phyloP scores from a whole-genome alignment of 2,888 invertebrate species.

The Epirrhoe tristata region DNA sequence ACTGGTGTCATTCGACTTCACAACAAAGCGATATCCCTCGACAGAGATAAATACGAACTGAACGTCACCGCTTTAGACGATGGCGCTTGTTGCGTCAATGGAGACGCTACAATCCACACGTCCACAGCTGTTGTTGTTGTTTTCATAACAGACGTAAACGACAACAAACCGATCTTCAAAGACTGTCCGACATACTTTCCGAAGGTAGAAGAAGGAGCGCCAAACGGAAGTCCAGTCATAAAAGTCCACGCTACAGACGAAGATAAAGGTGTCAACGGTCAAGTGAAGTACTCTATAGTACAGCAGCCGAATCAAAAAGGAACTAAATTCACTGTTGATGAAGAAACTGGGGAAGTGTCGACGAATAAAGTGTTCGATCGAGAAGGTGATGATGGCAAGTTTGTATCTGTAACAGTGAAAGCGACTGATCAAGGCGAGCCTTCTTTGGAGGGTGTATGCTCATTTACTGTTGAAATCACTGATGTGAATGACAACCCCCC shows the following conservation, averaged over 20 bases:
- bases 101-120: slow-evolving; percentile 94
- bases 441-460: slow-evolving; percentile 98
- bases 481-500: slow-evolving; percentile 99
- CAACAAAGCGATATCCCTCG: slow-evolving; percentile 93
- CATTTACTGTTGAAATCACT: slow-evolving; percentile 98
- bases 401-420: slow-evolving; percentile 98
- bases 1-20: slow-evolving; percentile 97
- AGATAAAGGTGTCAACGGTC: slow-evolving; percentile 98
- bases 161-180: slow-evolving; percentile 98
- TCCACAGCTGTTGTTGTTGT: slow-evolving; percentile 98
- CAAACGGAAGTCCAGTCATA: slow-evolving; percentile 96
- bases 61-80: slow-evolving; percentile 99
- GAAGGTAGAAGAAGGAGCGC: slow-evolving; percentile 97
- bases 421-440: slow-evolving; percentile 99
- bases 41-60: slow-evolving; percentile 97
- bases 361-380: slow-evolving; percentile 98
- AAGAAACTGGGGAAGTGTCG: slow-evolving; percentile 97
- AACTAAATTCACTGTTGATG: slow-evolving; percentile 97
- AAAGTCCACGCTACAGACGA: slow-evolving; percentile 97
- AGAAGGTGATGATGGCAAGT: slow-evolving; percentile 98
- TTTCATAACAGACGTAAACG: slow-evolving; percentile 98
- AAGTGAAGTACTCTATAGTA: slow-evolving; percentile 98
- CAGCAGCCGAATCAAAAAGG: slow-evolving; percentile 98
- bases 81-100: slow-evolving; percentile 97
- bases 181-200: slow-evolving; percentile 97